Conservation (phyloP, 30 jellyfish, hydroid and myxozoan genomes). For the Catostylus mosaicus region DNA sequence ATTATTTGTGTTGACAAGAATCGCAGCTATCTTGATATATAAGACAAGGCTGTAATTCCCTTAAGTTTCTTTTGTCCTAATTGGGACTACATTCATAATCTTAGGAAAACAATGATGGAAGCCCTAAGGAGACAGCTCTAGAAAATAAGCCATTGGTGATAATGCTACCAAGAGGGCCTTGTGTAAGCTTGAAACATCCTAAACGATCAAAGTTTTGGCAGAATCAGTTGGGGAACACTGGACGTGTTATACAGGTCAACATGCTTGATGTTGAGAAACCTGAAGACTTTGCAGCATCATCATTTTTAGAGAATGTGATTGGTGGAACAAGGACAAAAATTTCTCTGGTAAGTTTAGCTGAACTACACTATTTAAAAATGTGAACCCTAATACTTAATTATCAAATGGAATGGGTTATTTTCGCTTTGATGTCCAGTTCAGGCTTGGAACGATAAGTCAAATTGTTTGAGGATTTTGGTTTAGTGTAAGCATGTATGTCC, state of each 20-base stretch:
- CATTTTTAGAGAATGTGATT: constrained; percentile 83
- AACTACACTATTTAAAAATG: not conserved
- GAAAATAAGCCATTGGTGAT: constrained; percentile 78
- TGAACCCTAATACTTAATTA: too few relatives aligned
- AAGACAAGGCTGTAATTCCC: too few relatives aligned
- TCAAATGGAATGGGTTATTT: too few relatives aligned
- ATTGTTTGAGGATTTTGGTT: too few relatives aligned
- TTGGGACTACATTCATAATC: too few relatives aligned
- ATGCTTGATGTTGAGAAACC: constrained; percentile 75
- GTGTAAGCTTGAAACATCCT: constrained; percentile 64
- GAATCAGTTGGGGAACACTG: constrained; percentile 70
- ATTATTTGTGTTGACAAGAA: too few relatives aligned
- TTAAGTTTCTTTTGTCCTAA: too few relatives aligned
- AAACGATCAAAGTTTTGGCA: constrained; percentile 87
- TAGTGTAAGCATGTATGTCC: too few relatives aligned
- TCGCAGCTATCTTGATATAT: too few relatives aligned
- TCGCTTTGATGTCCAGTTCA: too few relatives aligned
- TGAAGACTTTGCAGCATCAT: constrained; percentile 76
- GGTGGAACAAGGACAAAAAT: constrained; percentile 82
- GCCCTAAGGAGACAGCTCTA: constrained; percentile 20
- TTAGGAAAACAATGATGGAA: constrained; percentile 44
- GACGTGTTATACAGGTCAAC: constrained; percentile 69
- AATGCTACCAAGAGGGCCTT: constrained; percentile 95
- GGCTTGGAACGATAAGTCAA: too few relatives aligned
- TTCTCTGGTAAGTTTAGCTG: constrained; percentile 52